phyloP scores from a whole-genome alignment of 2,113 vertebrate species.

The Eptesicus fuscus region DNA sequence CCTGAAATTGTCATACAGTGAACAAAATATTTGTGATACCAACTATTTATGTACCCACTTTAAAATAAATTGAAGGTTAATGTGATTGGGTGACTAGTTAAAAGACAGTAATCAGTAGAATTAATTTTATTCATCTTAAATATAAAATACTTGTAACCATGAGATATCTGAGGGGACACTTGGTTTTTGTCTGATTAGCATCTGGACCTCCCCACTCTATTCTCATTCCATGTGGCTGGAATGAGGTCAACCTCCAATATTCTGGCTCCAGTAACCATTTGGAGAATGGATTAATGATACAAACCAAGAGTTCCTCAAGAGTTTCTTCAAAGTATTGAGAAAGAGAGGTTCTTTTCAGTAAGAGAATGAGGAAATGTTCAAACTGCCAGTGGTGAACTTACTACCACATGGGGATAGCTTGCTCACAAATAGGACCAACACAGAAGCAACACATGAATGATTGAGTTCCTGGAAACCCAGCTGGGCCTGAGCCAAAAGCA shows the following conservation, averaged over 20 bases:
- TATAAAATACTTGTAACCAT: neutral
- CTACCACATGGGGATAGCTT: neutral
- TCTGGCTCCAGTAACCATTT: neutral
- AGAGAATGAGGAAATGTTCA: neutral
- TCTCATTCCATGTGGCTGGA: neutral
- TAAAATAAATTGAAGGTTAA: neutral
- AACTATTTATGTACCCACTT: neutral
- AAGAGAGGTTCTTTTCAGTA: neutral
- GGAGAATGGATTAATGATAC: neutral
- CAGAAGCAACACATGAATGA: neutral
- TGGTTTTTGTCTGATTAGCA: neutral
- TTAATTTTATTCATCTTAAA: neutral
- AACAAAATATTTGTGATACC: neutral
- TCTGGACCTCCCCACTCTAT: neutral
- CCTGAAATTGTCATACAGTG: neutral
- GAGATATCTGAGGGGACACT: neutral
- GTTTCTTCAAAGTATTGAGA: neutral
- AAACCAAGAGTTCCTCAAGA: neutral
- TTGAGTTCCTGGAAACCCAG: neutral
- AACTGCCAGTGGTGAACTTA: neutral
- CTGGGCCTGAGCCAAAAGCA: neutral
- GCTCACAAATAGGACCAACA: neutral
- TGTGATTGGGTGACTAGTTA: neutral
- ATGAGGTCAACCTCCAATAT: neutral
- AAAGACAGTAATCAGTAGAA: neutral